These are phyloP conservation scores for Manis pentadactyla DNA, from an alignment of 2,797 vertebrate genomes.

Conservation along the genomic window DNA sequence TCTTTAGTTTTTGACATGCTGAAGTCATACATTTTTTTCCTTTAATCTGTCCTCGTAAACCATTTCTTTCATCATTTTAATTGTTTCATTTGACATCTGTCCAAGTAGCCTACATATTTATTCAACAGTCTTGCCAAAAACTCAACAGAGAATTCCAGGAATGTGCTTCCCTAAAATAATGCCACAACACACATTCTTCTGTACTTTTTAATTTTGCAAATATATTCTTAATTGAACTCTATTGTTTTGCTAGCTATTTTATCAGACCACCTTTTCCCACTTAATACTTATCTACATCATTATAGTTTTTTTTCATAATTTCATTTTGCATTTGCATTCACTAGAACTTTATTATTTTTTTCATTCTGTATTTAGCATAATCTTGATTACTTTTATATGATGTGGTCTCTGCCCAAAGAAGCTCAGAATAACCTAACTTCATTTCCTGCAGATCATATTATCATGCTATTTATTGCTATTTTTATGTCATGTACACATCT, in stretches of 20 bases:
- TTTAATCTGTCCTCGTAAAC: constrained; percentile 55
- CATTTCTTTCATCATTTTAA: constrained; percentile 53
- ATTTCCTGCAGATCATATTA: not conserved
- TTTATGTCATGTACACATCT: not conserved
- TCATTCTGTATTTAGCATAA: not conserved
- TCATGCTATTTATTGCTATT: not conserved
- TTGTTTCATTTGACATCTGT: constrained; percentile 61
- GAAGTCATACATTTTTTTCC: not conserved
- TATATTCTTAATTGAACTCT: not conserved
- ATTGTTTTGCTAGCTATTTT: not conserved
- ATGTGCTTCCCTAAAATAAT: not conserved
- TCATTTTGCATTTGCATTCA: not conserved
- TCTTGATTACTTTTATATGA: not conserved
- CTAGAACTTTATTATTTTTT: not conserved
- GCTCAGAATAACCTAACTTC: not conserved
- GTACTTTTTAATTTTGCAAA: constrained; percentile 15
- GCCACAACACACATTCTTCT: not conserved
- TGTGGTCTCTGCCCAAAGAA: not conserved
- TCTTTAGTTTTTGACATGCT: constrained; percentile 52
- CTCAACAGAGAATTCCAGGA: constrained; percentile 34
- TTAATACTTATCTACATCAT: not conserved
- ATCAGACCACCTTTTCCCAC: not conserved
- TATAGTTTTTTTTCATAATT: not conserved
- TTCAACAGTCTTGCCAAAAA: constrained; percentile 33
- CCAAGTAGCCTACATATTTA: constrained; percentile 62